Evolutionary conservation across 1,140 invertebrate species (phyloP), one percentile per base, ranked within the genome.

Genomic region (Thalassaphorura encarpata): DNA sequence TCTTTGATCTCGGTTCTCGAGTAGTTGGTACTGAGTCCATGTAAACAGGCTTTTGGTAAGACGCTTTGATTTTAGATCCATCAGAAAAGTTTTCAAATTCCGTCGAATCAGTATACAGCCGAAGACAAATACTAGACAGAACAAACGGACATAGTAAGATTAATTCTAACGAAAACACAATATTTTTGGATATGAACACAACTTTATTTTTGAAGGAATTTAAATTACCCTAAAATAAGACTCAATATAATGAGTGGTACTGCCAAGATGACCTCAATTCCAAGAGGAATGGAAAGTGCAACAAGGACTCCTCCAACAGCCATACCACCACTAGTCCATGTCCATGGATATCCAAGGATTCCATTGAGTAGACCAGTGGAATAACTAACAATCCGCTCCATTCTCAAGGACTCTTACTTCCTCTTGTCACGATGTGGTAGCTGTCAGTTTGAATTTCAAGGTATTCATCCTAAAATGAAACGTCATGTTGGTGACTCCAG

Each of bases 181-280:
- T n/a, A n/a, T n/a, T n/a, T n/a, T n/a, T n/a, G n/a, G n/a, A n/a
- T n/a, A n/a, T n/a, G n/a, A n/a, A n/a, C n/a, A n/a, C n/a, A n/a
- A n/a, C n/a, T n/a, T n/a, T n/a, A n/a, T n/a, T n/a, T n/a, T n/a
- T n/a, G n/a, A n/a, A n/a, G n/a, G 24, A 47, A 29, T 27, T 19
- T 3, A 26, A 42, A 36, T 54, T 51, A 58, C 55, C 60, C 55
- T 29, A 61, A 3, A 23, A 47, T 27, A 26, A 61, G 43, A 8
- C 50, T 51, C 18, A 55, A 2, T 21, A 60, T 16, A 5, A 27
- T 19, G 23, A 55, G 26, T 29, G 36, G 13, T 8, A 55, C 19
- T 26, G 45, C 48, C 31, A 60, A 31, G 43, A 53, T 41, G 24
- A 53, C 8, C 40, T 54, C 49, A 40, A 58, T 50, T n/a, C 56